Evolutionary conservation across 2,888 invertebrate genomes (phyloP), one percentile per base, ranked within the genome.

Genomic region (Phyllotreta cruciferae): DNA sequence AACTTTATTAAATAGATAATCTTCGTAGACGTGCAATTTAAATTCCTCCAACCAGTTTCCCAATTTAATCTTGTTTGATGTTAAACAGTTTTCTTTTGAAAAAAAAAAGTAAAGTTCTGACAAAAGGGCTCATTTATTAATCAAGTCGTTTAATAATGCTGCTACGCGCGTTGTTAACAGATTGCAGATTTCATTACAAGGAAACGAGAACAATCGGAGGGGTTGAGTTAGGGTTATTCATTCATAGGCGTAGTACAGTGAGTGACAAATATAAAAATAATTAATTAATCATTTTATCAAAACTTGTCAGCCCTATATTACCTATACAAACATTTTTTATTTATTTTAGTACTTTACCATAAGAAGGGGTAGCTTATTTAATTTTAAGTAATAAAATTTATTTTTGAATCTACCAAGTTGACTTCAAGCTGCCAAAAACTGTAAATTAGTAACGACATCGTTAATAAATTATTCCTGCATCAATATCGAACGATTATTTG

Each of bases 11-110:
- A 37, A 52, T 54, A 54, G 54, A 54, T 42, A 54, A 42, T 54
- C 39, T 54, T 8, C 35, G 10, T 54, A 41, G 42, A 54, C 54
- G 9, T 53, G 7, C 42, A 41, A 54, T 54, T 54, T 39, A 54
- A 54, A 54, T 54, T 54, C 54, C 54, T 54, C 34, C 41, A 10
- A 54, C 24, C 42, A 54, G 41, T 54, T 54, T 54, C n/a, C 39
- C 54, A 42, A 54, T 54, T 54, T 54, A 54, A 54, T 54, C 42
- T 54, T 54, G 35, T 54, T 54, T 54, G 54, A 54, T 54, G 54
- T 54, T 41, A 34, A 54, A 54, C 54, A 42, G 54, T 54, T 54
- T 54, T 54, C 6, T 41, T 41, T 24, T 49, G n/a, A 8, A 8
- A 34, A 24, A 34, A 24, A 54, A 53, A 37, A 34, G 41, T 7